Percentiles rank a stretch among this genome's conserved stretches.
Evolutionary conservation across 2,888 invertebrate species (phyloP).

Genomic region (Diplolepis rosae): DNA sequence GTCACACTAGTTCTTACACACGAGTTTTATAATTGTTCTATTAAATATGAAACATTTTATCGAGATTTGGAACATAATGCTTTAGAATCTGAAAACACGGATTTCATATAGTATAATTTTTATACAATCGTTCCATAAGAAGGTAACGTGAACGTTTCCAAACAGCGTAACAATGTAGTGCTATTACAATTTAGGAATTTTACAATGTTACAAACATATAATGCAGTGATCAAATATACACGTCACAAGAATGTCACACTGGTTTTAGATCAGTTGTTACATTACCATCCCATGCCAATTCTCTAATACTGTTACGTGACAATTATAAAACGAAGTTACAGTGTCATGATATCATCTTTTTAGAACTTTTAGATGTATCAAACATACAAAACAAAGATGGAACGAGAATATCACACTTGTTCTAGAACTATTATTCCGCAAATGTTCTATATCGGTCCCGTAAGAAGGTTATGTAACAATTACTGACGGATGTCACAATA

Average conservation of each 20-base stretch:
- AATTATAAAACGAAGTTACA: not conserved
- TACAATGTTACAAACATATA: not conserved
- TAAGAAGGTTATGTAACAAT: slow-evolving; percentile 29
- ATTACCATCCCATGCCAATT: not conserved
- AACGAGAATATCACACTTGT: not conserved
- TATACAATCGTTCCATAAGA: not conserved
- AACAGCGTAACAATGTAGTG: not conserved
- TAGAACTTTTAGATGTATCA: not conserved
- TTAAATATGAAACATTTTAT: too few relatives aligned
- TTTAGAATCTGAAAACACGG: too few relatives aligned
- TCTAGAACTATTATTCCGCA: slow-evolving; percentile 2
- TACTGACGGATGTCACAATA: not conserved
- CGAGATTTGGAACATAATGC: too few relatives aligned
- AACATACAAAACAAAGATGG: not conserved
- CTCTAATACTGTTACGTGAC: not conserved
- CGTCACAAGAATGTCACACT: not conserved
- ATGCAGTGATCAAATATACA: too few relatives aligned
- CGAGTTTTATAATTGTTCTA: too few relatives aligned
- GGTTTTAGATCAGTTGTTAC: not conserved
- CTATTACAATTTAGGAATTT: not conserved
- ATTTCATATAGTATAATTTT: too few relatives aligned
- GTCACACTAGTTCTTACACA: too few relatives aligned
- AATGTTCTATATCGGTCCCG: slow-evolving; percentile 30
- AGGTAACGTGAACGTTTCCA: not conserved
- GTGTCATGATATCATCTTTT: not conserved